phyloP scores from a whole-genome alignment of 2,797 vertebrate genomes.

The Enteromius fasciolatus region DNA sequence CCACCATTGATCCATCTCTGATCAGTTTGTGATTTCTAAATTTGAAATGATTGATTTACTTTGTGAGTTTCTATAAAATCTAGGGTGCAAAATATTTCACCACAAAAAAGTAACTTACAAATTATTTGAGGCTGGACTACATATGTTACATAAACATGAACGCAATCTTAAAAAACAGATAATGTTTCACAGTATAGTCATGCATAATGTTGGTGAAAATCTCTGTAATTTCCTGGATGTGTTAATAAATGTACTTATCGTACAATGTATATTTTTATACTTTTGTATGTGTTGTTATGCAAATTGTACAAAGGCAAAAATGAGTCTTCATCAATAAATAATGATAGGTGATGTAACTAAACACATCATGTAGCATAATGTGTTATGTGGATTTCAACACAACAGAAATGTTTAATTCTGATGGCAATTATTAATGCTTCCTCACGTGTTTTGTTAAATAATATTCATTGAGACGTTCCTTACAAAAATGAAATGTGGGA shows the following conservation, averaged over 20 bases:
- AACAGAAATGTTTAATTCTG: neutral
- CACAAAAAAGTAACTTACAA: neutral
- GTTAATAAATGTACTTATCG: neutral
- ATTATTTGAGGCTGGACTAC: neutral
- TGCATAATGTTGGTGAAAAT: constrained; percentile 6
- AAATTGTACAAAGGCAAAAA: neutral
- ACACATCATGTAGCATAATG: neutral
- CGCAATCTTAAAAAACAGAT: neutral
- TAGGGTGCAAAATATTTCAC: constrained; percentile 5
- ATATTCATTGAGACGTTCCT: neutral
- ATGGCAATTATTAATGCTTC: neutral
- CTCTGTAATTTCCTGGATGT: neutral
- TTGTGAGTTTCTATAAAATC: neutral
- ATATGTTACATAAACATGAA: neutral
- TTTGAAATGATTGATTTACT: neutral
- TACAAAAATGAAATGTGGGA: constrained; percentile 12
- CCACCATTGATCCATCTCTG: too few relatives aligned
- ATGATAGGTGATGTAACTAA: neutral
- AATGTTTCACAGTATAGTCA: constrained; percentile 13
- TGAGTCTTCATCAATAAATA: neutral
- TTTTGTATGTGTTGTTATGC: neutral
- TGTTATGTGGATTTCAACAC: neutral
- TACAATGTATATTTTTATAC: neutral
- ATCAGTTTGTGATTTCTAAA: neutral
- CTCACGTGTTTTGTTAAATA: neutral